Conservation (phyloP, 2,113 vertebrate species). For the Archocentrus centrarchus region DNA sequence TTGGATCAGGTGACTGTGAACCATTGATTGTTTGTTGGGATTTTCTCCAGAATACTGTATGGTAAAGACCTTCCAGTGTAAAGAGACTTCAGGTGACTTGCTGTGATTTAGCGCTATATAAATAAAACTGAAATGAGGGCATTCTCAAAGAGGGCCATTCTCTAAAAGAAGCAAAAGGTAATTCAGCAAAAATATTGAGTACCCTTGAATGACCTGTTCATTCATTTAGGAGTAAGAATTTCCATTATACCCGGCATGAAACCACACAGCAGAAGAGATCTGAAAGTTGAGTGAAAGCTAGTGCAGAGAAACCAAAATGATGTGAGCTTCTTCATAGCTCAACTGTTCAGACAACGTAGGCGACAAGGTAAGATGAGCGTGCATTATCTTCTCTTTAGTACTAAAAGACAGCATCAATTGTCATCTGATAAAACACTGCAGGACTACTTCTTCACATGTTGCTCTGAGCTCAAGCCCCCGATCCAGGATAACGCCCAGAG, state of each 20-base stretch:
- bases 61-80: too few species aligned
- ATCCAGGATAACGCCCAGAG: neutral
- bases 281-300: too few species aligned
- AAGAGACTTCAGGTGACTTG: too few species aligned
- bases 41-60: too few species aligned
- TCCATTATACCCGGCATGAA: neutral
- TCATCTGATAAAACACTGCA: neutral
- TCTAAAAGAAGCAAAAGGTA: neutral
- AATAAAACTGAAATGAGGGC: too few species aligned
- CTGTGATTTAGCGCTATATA: too few species aligned
- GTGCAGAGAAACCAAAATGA: too few species aligned
- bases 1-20: too few species aligned
- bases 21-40: too few species aligned
- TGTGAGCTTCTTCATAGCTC: neutral
- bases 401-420: neutral
- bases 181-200: neutral
- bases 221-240: neutral
- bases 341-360: neutral
- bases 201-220: neutral
- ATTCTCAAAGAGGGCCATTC: too few species aligned
- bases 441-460: neutral
- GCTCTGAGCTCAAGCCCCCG: neutral
- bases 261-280: neutral
- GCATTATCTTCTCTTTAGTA: neutral
- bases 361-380: neutral